phyloP scores from a whole-genome alignment of 2,113 vertebrate species.

The Rhinopithecus roxellana region DNA sequence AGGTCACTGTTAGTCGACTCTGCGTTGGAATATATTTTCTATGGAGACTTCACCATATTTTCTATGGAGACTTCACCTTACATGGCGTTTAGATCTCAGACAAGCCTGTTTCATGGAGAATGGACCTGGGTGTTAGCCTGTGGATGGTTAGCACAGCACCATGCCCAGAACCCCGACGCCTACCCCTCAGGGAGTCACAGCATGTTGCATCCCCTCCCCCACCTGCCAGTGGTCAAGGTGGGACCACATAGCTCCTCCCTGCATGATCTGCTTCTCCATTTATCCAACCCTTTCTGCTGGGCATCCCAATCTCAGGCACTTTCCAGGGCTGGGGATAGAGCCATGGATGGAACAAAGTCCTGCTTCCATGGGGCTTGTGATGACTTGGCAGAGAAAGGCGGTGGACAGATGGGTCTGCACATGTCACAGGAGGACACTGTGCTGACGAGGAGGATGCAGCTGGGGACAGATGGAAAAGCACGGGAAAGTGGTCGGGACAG shows the following conservation, averaged over 20 bases:
- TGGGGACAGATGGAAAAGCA: too few relatives aligned
- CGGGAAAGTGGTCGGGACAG: too few relatives aligned
- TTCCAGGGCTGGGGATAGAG: neutral
- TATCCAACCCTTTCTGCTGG: fast-evolving
- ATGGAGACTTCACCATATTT: fast-evolving
- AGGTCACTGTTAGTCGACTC: fast-evolving
- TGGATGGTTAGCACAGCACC: neutral
- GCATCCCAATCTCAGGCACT: fast-evolving
- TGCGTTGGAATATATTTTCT: fast-evolving
- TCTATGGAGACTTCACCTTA: fast-evolving
- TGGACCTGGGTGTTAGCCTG: neutral
- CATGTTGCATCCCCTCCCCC: neutral
- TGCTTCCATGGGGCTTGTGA: neutral
- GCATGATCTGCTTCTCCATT: fast-evolving
- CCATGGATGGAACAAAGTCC: fast-evolving
- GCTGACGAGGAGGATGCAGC: too few relatives aligned
- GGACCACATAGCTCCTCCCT: too few relatives aligned
- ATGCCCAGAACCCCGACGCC: neutral
- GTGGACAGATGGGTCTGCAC: fast-evolving
- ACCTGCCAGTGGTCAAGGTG: fast-evolving
- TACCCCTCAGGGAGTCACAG: too few relatives aligned
- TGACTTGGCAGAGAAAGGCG: neutral
- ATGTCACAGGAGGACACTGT: neutral
- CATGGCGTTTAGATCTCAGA: too few relatives aligned
- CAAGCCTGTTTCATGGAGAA: fast-evolving